Percentiles rank a stretch among this genome's conserved stretches.
Conservation (phyloP, 2,797 vertebrate species). For the Heterohyrax brucei region DNA sequence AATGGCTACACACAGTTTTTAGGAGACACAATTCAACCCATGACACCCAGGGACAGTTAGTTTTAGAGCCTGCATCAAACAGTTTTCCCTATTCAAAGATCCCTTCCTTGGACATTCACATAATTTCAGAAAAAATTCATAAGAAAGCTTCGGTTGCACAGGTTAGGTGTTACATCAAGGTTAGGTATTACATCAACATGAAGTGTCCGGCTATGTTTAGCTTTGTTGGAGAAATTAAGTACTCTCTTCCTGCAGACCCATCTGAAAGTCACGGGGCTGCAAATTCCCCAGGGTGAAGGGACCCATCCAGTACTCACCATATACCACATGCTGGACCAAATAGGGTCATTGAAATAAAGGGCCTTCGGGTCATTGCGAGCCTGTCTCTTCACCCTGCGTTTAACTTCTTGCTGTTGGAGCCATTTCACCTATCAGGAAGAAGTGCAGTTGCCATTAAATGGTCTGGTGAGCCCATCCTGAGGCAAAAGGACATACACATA, state of each 20-base stretch:
- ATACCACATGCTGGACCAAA: conserved; percentile 99
- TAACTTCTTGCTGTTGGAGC: conserved; percentile 96
- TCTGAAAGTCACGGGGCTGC: accelerated
- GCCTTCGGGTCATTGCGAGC: conserved; percentile 87
- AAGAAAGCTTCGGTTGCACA: neutral
- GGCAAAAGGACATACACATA: neutral
- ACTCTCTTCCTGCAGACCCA: neutral
- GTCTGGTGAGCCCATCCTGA: neutral
- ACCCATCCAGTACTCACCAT: conserved; percentile 92
- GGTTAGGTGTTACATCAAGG: neutral
- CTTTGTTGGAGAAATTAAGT: neutral
- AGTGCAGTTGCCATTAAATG: neutral
- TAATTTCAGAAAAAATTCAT: neutral
- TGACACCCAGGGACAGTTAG: neutral
- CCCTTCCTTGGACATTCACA: accelerated
- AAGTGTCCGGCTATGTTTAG: neutral
- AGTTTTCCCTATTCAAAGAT: neutral
- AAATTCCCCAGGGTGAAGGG: neutral
- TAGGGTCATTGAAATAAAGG: conserved; percentile 95
- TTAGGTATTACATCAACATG: neutral
- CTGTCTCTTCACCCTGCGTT: conserved; percentile 94
- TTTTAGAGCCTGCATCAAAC: neutral
- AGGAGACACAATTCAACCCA: too few species aligned
- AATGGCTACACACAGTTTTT: too few species aligned
- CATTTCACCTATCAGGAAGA: conserved; percentile 93